These are phyloP conservation scores for Thalassoma bifasciatum DNA, from an alignment of 2,113 vertebrate genomes.

Conservation along the genomic window DNA sequence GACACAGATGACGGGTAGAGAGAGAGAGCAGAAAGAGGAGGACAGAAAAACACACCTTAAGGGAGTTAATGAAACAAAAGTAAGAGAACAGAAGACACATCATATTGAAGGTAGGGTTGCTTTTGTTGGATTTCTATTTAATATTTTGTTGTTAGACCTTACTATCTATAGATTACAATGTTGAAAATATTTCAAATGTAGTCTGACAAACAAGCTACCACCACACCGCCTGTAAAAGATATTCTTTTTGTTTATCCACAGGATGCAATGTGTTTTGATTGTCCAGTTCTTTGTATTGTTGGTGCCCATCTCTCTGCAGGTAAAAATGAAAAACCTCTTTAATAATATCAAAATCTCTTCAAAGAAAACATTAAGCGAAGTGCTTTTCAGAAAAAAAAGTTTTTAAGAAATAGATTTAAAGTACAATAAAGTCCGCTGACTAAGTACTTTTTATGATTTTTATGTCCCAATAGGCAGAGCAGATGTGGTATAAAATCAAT, in stretches of 20 bases:
- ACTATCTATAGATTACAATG: background rate
- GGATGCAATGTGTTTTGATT: conserved; percentile 57
- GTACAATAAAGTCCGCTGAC: background rate
- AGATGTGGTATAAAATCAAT: rapidly evolving
- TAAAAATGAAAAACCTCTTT: conserved; percentile 33
- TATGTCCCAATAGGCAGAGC: conserved; percentile 11
- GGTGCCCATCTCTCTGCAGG: conserved; percentile 48
- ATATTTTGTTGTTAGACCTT: background rate
- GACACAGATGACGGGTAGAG: conserved; percentile 54
- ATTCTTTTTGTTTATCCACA: background rate
- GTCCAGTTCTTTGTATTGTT: conserved; percentile 38
- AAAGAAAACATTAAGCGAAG: background rate
- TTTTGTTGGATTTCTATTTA: background rate
- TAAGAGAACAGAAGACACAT: conserved; percentile 13
- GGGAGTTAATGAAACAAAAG: conserved; percentile 41
- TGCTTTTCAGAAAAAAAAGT: background rate
- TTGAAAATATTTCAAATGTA: no score
- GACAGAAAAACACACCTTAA: conserved; percentile 40
- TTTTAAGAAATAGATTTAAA: no score
- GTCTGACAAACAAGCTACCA: background rate
- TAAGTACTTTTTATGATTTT: conserved; percentile 1
- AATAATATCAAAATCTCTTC: background rate
- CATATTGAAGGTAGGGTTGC: conserved; percentile 46
- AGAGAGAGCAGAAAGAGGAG: conserved; percentile 19
- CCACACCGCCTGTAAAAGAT: background rate